Base-by-base conservation (phyloP, 2,888 invertebrate genomes). In the Dryobotodes eremita region DNA sequence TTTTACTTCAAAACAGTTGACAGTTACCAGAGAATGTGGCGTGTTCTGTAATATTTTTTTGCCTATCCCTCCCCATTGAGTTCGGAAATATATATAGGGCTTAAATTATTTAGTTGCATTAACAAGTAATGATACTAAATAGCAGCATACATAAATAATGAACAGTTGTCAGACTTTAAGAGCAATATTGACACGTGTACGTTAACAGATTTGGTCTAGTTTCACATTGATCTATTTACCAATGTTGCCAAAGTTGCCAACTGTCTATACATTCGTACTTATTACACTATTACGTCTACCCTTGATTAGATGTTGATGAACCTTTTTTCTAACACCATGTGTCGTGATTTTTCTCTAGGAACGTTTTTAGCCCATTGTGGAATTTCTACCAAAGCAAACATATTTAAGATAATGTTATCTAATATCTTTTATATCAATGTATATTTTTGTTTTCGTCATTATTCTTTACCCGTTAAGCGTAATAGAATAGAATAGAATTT, bases 51-150 rank as follows among this genome's bases (percentile, higher is more conserved):
- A 42, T 65, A 64, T 23, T 36, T 15, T n/a, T 15, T 65, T 36
- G 15, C 15, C 64, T 62, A 62, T 62, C 11, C 1, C 23, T 8
- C 36, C 20, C 15, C 7, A 13, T 64, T 36, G 15, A 65, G 36
- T 15, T 65, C 23, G 36, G 64, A 8, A 42, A n/a, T 42, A 23
- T 17, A 10, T 42, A 36, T 15, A 13, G 8, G 42, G 10, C 15
- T 42, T 20, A 50, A 48, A 64, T 36, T 78, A 78, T 23, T 68
- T 57, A 42, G 55, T 68, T 36, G n/a, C n/a, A n/a, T n/a, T n/a
- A n/a, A n/a, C n/a, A n/a, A n/a, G n/a, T n/a, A n/a, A n/a, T n/a
- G 13, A 8, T 26, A 26, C 11, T 23, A 65, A 36, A 57, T 36
- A 26, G 26, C 55, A 69, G n/a, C n/a, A 15, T 15, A n/a, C 8